Evolutionary conservation across 1,140 invertebrate species (phyloP).

Genomic region (Leptopilina boulardi): DNA sequence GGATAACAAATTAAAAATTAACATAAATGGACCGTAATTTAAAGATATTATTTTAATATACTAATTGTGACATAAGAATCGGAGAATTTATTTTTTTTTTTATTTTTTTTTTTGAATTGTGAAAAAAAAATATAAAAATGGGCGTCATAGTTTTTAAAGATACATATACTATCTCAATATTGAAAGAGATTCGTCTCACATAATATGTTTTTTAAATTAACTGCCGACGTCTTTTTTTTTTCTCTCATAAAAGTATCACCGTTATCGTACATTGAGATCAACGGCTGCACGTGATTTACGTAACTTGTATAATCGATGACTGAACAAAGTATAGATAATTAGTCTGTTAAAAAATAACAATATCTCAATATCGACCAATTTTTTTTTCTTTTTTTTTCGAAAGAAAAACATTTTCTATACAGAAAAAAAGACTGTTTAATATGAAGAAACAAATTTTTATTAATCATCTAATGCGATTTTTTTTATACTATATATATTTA

Average conservation of each 20-base stretch:
- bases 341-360: neutral
- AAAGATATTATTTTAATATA: too few species aligned
- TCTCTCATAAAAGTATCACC: neutral
- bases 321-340: constrained; percentile 24
- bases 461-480: too few species aligned
- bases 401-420: neutral
- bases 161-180: neutral
- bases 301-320: constrained; percentile 26
- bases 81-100: too few species aligned
- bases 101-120: neutral
- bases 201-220: constrained; percentile 11
- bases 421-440: neutral
- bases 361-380: constrained; percentile 14
- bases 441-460: neutral
- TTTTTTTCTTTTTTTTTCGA: too few species aligned
- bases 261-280: constrained; percentile 29
- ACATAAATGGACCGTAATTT: too few species aligned
- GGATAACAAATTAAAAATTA: too few species aligned
- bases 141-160: neutral
- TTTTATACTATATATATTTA: too few species aligned
- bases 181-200: constrained; percentile 25
- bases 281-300: constrained; percentile 16
- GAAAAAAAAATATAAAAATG: neutral
- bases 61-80: neutral
- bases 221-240: constrained; percentile 1